Base-by-base conservation (phyloP, 2,113 vertebrate genomes). In the cattle (Bos taurus) region DNA sequence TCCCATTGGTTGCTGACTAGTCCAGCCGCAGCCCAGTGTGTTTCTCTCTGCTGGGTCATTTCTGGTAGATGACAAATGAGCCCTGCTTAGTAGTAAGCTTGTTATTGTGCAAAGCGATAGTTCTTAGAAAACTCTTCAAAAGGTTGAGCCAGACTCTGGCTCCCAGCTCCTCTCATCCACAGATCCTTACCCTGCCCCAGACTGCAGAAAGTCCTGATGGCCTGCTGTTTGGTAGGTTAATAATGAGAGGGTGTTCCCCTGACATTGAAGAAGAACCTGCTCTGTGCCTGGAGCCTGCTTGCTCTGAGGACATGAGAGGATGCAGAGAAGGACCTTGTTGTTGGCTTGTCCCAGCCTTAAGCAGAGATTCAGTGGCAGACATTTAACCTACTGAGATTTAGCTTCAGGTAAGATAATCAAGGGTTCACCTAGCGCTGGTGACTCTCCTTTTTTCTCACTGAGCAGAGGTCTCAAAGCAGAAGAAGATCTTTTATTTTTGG, bases 321-420 rank as follows among this genome's bases (percentile, higher is more conserved):
- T 16, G 50, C n/a, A n/a, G 26, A 86, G 26, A 36, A 77, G 1
- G 30, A 6, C 6, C 14, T 33, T 59, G 85, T 13, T 3, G 4
- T 9, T 2, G 9, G 40, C 48, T 14, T 30, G 28, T 15, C 19
- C 6, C 15, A 12, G 16, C 48, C 40, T 64, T 25, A 62, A 62
- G 46, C 30, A 57, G 80, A 57, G 56, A 13, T 85, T 23, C 13
- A 15, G 21, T 54, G 46, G 21, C 16, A n/a, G 8, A 30, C 43
- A 25, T n/a, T 56, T 78, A 46, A 57, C 78, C 57, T 50, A 6
- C 10, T 48, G 33, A n/a, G 23, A 26, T 33, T 52, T 19, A 40
- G 4, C 30, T 40, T 26, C 7, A 12, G 26, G 17, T 0, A 1
- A 33, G 21, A 59, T 8, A 64, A 78, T 59, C 1, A 9, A n/a